A percentile compares a stretch with the other conserved stretches of the same genome.
Evolutionary conservation across 2,113 vertebrate genomes (phyloP).

Genomic region (Barbus barbus): DNA sequence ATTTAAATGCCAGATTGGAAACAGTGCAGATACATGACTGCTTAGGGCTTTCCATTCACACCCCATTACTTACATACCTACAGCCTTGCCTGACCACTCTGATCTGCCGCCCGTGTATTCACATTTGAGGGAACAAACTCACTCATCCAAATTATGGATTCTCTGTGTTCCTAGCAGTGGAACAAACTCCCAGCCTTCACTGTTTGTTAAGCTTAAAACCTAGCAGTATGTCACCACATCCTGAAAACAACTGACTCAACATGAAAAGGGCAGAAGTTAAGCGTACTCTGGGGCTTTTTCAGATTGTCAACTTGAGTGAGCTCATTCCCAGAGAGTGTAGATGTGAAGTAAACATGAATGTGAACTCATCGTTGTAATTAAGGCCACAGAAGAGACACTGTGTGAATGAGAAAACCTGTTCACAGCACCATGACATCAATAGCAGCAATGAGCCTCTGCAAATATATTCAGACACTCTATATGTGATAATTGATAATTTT

Average conservation of each 20-base stretch:
- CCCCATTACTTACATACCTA: conserved; percentile 29
- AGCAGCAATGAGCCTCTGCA: neutral
- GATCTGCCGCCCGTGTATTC: conserved; percentile 11
- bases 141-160: conserved; percentile 31
- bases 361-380: neutral
- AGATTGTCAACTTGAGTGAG: neutral
- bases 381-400: neutral
- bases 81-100: conserved; percentile 10
- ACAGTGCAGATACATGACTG: conserved; percentile 1
- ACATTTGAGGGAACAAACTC: conserved; percentile 28
- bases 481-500: neutral
- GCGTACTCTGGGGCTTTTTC: conserved; percentile 1
- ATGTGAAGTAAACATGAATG: neutral
- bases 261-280: conserved; percentile 32
- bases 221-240: conserved; percentile 14
- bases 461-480: neutral
- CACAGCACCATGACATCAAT: neutral
- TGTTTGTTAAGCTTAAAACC: conserved; percentile 16
- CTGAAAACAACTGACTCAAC: conserved; percentile 5
- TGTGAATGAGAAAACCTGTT: neutral
- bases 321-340: conserved; percentile 1
- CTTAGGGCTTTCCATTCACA: conserved; percentile 26
- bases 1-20: neutral
- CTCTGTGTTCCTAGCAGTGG: conserved; percentile 15
- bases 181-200: conserved; percentile 24